Evolutionary conservation across 2,113 vertebrate species (phyloP).

Genomic region (Clarias batrachus): DNA sequence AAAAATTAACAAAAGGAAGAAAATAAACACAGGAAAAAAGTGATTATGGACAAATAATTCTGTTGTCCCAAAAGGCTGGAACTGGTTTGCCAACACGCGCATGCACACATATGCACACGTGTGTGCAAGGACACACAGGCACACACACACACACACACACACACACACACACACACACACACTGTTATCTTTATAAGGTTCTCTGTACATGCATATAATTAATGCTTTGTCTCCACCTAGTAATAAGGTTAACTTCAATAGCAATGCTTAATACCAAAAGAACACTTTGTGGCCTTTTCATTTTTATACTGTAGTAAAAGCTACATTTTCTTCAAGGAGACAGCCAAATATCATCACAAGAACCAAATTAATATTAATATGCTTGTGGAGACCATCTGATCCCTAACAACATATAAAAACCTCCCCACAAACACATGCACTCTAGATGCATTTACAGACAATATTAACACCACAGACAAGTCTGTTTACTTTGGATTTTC

Average conservation of each 20-base stretch:
- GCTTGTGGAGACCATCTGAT: background rate
- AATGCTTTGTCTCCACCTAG: background rate
- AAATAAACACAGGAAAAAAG: conserved; percentile 17
- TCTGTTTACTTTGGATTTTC: background rate
- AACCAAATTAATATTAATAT: background rate
- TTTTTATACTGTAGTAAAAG: background rate
- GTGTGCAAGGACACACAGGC: background rate
- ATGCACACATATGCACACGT: background rate
- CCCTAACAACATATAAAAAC: background rate
- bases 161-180: background rate
- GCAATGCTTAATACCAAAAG: background rate
- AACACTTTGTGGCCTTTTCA: background rate
- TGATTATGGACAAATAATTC: conserved; percentile 17
- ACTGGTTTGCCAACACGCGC: conserved; percentile 4
- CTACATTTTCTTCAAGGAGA: background rate
- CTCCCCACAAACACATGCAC: background rate
- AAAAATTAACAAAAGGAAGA: background rate
- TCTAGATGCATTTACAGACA: background rate
- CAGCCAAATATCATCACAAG: background rate
- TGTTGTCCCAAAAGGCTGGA: conserved; percentile 12
- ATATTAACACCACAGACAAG: conserved; percentile 32
- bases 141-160: background rate
- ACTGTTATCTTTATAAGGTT: background rate
- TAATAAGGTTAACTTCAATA: background rate
- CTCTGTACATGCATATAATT: background rate